These are phyloP conservation scores for Myrmecophaga tridactyla DNA, from an alignment of 2,113 vertebrate genomes.

Conservation along the genomic window DNA sequence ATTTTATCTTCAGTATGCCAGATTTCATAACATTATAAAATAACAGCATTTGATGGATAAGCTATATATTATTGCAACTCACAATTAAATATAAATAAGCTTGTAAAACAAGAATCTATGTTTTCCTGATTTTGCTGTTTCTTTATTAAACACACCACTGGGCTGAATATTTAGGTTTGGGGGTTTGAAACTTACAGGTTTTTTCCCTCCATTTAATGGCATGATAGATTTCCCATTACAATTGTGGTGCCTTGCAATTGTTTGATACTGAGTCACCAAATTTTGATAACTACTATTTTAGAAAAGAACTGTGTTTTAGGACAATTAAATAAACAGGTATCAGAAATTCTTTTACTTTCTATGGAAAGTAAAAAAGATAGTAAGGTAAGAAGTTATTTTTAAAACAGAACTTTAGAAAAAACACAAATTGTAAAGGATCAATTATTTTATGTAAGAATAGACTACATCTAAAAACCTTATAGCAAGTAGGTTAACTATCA, in stretches of 20 bases:
- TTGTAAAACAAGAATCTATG: background rate
- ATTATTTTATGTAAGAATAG: background rate
- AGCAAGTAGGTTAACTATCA: background rate
- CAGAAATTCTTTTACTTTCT: background rate
- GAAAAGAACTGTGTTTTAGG: background rate
- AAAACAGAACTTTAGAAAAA: background rate
- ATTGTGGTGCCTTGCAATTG: rapidly evolving
- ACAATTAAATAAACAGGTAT: background rate
- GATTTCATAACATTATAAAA: rapidly evolving
- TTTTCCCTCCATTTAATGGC: background rate
- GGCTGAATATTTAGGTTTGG: background rate
- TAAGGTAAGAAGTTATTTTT: background rate
- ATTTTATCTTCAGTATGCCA: rapidly evolving
- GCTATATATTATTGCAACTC: rapidly evolving
- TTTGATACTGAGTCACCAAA: rapidly evolving
- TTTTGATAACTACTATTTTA: background rate
- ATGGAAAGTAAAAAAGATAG: no score
- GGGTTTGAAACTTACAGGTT: rapidly evolving
- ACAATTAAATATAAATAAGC: rapidly evolving
- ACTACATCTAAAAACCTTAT: background rate
- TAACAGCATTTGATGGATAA: rapidly evolving
- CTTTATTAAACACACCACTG: background rate
- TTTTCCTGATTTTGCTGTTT: background rate
- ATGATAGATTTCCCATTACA: rapidly evolving
- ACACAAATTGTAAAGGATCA: background rate